phyloP scores from a whole-genome alignment of 2,888 invertebrate species.

The Pterobdella sp. region DNA sequence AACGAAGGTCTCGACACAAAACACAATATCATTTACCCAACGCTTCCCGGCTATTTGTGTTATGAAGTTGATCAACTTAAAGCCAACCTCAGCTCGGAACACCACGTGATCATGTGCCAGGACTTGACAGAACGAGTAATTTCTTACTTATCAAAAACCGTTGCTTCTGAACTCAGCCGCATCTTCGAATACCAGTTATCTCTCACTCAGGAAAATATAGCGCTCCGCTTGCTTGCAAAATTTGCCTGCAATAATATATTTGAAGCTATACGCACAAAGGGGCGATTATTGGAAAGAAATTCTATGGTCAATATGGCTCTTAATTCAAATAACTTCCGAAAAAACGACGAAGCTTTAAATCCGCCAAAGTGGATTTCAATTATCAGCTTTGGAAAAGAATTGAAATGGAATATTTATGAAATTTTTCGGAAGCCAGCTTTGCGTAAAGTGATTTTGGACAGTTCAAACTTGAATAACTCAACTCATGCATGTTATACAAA shows the following conservation, averaged over 20 bases:
- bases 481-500: not conserved
- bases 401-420: constrained; percentile 39
- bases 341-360: not conserved
- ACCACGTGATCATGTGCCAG: constrained; percentile 17
- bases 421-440: constrained; percentile 36
- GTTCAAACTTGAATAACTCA: not conserved
- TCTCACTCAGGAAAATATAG: constrained; percentile 34
- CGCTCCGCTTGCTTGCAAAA: constrained; percentile 36
- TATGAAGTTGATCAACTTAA: constrained; percentile 18
- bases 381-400: constrained; percentile 36
- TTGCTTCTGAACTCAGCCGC: constrained; percentile 35
- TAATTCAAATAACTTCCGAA: not conserved
- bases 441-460: constrained; percentile 33
- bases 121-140: constrained; percentile 24
- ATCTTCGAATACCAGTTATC: constrained; percentile 39
- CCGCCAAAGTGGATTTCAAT: constrained; percentile 32
- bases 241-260: constrained; percentile 37
- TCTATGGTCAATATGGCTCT: constrained; percentile 32
- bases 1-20: not conserved
- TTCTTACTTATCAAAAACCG: constrained; percentile 35
- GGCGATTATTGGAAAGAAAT: constrained; percentile 29
- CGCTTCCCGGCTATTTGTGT: constrained; percentile 21
- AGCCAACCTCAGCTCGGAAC: not conserved
- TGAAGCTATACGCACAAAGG: constrained; percentile 31
- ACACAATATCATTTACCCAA: constrained; percentile 10